Evolutionary conservation across 2,888 invertebrate species (phyloP).

Genomic region (Callyntrura sp.): DNA sequence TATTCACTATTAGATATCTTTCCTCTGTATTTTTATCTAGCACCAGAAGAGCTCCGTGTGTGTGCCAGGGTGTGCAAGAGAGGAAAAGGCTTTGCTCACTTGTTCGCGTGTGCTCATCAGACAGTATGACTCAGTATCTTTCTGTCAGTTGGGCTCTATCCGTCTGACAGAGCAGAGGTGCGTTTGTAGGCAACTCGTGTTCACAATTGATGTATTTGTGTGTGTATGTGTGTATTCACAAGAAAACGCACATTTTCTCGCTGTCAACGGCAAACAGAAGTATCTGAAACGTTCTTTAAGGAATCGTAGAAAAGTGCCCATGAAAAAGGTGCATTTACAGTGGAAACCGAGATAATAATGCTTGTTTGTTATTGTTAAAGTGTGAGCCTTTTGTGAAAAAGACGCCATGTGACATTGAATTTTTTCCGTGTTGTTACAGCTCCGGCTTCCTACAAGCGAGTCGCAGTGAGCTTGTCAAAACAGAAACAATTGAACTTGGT

Average conservation of each 20-base stretch:
- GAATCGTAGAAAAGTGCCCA: background rate
- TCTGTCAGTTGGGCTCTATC: slow-evolving; percentile 67
- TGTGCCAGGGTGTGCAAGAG: background rate
- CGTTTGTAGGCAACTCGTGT: background rate
- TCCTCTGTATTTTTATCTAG: slow-evolving; percentile 11
- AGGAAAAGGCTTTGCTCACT: slow-evolving; percentile 41
- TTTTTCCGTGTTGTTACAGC: slow-evolving; percentile 19
- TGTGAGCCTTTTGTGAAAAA: no score
- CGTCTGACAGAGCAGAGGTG: slow-evolving; percentile 70
- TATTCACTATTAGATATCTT: background rate
- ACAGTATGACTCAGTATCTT: slow-evolving; percentile 68
- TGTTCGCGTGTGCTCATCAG: slow-evolving; percentile 57
- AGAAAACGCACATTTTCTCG: slow-evolving; percentile 2
- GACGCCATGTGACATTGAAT: slow-evolving; percentile 37
- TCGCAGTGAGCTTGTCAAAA: background rate
- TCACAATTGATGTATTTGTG: background rate
- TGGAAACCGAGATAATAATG: no score
- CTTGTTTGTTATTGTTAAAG: no score
- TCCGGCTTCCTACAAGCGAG: slow-evolving; percentile 27
- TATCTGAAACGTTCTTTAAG: background rate
- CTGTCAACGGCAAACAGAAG: background rate
- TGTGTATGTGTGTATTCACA: background rate
- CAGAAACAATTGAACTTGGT: slow-evolving; percentile 6
- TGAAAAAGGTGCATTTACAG: no score
- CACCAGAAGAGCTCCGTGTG: background rate